phyloP scores from a whole-genome alignment of 2,888 invertebrate genomes.

The Macaria notata region DNA sequence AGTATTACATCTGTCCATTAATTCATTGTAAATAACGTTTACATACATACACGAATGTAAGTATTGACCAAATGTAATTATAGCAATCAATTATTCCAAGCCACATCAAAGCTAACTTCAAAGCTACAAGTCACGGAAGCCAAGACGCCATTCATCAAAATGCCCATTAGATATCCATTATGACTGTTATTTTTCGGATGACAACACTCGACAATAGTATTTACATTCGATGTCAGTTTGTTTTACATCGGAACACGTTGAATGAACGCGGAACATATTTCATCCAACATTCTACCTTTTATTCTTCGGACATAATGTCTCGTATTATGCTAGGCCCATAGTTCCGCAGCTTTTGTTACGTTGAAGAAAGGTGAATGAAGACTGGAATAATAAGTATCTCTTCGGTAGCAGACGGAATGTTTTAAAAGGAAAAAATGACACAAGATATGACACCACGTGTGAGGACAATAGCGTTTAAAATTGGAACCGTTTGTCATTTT shows the following conservation, averaged over 20 bases:
- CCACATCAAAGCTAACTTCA: too few species aligned
- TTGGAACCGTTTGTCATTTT: conserved; percentile 47
- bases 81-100: too few species aligned
- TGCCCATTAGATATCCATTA: conserved; percentile 74
- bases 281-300: conserved; percentile 69
- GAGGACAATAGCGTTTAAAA: conserved; percentile 61
- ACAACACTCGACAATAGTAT: conserved; percentile 78
- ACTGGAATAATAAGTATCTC: conserved; percentile 74
- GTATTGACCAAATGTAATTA: background rate
- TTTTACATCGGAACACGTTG: conserved; percentile 79
- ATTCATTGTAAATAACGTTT: too few species aligned
- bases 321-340: conserved; percentile 67
- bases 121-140: conserved; percentile 36
- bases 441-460: conserved; percentile 72
- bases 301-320: conserved; percentile 71
- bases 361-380: conserved; percentile 75
- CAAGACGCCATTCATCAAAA: conserved; percentile 59
- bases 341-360: conserved; percentile 69
- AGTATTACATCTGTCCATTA: too few species aligned
- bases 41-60: too few species aligned
- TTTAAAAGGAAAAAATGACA: conserved; percentile 56
- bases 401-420: conserved; percentile 53
- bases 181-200: conserved; percentile 70
- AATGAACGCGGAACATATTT: conserved; percentile 74
- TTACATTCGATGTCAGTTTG: conserved; percentile 82